Evolutionary conservation across 1,140 invertebrate species (phyloP).

Genomic region (Calephelis nemesis): DNA sequence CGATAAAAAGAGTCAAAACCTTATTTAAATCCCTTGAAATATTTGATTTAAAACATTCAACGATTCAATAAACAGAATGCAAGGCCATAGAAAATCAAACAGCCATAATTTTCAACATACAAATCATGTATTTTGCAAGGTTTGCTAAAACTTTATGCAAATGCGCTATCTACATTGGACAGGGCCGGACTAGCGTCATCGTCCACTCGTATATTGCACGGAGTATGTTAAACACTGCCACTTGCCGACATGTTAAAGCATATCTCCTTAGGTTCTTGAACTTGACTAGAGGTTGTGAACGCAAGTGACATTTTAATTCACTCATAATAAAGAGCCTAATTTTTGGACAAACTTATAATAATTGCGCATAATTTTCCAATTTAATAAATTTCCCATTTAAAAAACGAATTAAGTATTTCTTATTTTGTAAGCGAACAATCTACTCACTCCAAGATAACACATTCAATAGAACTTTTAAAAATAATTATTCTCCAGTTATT

Average conservation of each 20-base stretch:
- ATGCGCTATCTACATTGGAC: conserved; percentile 38
- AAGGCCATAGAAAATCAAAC: conserved; percentile 30
- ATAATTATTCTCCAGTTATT: no score
- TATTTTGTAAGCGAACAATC: no score
- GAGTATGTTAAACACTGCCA: conserved; percentile 21
- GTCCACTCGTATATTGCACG: conserved; percentile 19
- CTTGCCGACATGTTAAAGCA: conserved; percentile 31
- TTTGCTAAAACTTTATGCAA: conserved; percentile 54
- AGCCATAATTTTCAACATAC: conserved; percentile 37
- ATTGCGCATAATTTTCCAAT: neutral
- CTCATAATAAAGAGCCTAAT: neutral
- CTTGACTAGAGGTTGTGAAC: conserved; percentile 56
- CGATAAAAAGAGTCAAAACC: no score
- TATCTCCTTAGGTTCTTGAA: conserved; percentile 57
- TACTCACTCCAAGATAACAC: no score
- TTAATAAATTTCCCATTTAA: no score
- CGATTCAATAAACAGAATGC: conserved; percentile 22
- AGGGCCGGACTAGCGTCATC: conserved; percentile 49
- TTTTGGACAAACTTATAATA: neutral
- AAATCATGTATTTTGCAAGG: conserved; percentile 38
- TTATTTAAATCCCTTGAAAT: neutral
- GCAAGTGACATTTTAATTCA: conserved; percentile 47
- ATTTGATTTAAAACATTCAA: neutral
- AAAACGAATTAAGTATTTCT: no score
- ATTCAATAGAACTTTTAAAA: no score